Base-by-base conservation (phyloP, 37 sponge, comb jelly and placozoan species). In the Cladorhizidae sp. region DNA sequence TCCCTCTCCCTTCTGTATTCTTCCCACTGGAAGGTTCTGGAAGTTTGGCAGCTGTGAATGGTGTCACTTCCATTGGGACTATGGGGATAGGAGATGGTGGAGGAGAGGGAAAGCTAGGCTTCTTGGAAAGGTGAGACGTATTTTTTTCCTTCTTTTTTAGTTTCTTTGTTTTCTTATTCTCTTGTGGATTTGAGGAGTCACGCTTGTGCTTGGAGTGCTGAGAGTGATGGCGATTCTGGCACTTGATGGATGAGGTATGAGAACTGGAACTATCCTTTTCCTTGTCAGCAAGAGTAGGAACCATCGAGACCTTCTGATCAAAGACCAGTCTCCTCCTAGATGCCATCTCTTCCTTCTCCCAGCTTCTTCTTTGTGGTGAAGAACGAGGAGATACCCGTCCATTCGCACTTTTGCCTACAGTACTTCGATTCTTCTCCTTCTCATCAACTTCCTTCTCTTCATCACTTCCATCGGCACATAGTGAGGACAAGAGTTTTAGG, bases 91-190 rank as follows among this genome's bases (percentile, higher is more conserved):
- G n/a, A 28, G 62, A 61, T 21, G 25, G 62, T 11, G 62, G 25
- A 6, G 25, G 5, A 8, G 62, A 61, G 6, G 8, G 21, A 61
- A 6, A 17, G 20, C 55, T 54, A 54, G 17, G 12, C 12, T 54
- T 54, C 12, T 54, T 20, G 55, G 55, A 54, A 54, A 20, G 17
- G 17, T 20, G 55, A 54, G 55, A 12, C 12, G 12, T 54, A 20
- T 17, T 54, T 17, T 61, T 61, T 7, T 61, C 62, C 20, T 61
- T 28, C 7, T 22, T 23, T 21, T 8, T 6, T 21, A 28, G 25
- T 61, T 61, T 61, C 62, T n/a, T 11, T 61, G 7, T 61, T 17
- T 61, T 61, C 62, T 61, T 61, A 23, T 61, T 61, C 25, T 61
- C 17, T 54, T 17, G 17, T 20, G 17, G 12, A 12, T 20, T 17